Evolutionary conservation across 2,888 invertebrate genomes (phyloP).

Genomic region (Callyntrura guangdongensis): DNA sequence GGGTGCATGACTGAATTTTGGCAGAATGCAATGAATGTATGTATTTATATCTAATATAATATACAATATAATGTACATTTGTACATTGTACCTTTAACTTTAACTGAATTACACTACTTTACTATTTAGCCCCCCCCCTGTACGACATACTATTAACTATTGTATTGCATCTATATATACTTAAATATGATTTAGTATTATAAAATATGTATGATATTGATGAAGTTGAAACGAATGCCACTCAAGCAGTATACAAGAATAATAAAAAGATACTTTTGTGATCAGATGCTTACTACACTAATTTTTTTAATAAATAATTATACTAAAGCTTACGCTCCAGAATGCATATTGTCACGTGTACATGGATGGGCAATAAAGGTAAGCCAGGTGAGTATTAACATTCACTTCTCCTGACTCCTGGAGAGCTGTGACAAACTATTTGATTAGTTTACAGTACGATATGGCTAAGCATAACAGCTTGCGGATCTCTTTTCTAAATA

Average conservation of each 20-base stretch:
- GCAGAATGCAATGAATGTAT: not conserved
- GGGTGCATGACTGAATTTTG: not conserved
- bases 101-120: not conserved
- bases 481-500: no score
- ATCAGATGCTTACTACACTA: conserved; percentile 13
- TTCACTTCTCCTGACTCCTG: no score
- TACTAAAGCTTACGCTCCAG: no score
- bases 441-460: no score
- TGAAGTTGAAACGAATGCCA: conserved; percentile 56
- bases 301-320: no score
- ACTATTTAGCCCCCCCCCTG: not conserved
- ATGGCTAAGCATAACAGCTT: no score
- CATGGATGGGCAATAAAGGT: no score
- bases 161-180: not conserved
- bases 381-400: no score
- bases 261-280: conserved; percentile 51
- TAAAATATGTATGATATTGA: not conserved
- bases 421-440: no score
- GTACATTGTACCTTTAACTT: conserved; percentile 58
- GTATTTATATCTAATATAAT: not conserved
- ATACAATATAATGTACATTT: conserved; percentile 6
- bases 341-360: no score
- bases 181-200: not conserved
- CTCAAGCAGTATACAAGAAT: conserved; percentile 67
- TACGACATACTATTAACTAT: not conserved